Base-by-base conservation (phyloP, 2,113 vertebrate species). In the Promerops cafer region DNA sequence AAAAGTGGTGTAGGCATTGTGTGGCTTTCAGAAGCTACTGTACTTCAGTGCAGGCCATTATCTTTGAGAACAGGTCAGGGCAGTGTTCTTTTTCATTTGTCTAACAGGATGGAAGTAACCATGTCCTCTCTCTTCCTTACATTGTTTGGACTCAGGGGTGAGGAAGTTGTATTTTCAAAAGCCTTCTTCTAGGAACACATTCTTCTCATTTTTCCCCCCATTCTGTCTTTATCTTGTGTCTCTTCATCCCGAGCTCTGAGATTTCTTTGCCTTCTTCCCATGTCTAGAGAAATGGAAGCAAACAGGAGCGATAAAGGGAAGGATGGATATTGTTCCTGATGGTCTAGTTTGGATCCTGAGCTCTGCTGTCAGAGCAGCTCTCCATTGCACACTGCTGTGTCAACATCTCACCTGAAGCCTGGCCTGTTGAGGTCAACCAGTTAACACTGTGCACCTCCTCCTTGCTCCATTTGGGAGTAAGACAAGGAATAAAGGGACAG, bases 141-240 rank as follows among this genome's bases (percentile, higher is more conserved):
- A 0, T 17, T 56, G 15, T 59, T 79, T 84, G 30, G 16, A 37
- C 30, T n/a, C 15, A 54, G 13, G 1, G 1, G 6, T 27, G 23
- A 66, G 22, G 26, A 78, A 50, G 10, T 2, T 54, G 44, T 75
- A 47, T 65, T 76, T 87, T 45, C 31, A 10, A 50, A 76, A 77
- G 11, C 15, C 27, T 57, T 44, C 18, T 66, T 13, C 17, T 8
- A 72, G 13, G 17, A 64, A 31, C 2, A 6, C 0, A 0, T n/a
- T 52, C 2, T 45, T 57, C 4, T 69, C 6, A 7, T 42, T 65
- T 61, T 52, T 15, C 1, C 23, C 8, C 18, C 3, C 2, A 14
- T 71, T 92, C n/a, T 65, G 40, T 50, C 23, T 74, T 76, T 66
- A 28, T 30, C n/a, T 44, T 59, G 7, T 35, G 6, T 63, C 11